Conservation (phyloP, 2,888 invertebrate species). For the Anthophora plumipes region DNA sequence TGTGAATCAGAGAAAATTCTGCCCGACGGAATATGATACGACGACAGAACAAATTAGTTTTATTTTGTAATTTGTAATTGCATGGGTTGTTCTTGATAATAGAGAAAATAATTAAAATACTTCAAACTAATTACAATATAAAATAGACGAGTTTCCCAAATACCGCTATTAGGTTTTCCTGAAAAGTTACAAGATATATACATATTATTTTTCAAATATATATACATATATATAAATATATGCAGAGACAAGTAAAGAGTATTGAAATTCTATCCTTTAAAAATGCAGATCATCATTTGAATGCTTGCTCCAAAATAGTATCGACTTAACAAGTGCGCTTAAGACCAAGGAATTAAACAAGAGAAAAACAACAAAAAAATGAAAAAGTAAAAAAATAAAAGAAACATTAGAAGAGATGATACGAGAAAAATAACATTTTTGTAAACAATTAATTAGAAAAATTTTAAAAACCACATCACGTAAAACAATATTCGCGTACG, state of each 20-base stretch:
- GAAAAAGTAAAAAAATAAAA: neutral
- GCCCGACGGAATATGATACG: neutral
- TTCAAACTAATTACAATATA: slow-evolving; percentile 18
- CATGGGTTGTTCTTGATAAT: slow-evolving; percentile 16
- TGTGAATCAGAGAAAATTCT: slow-evolving; percentile 16
- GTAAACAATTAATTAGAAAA: slow-evolving; percentile 37
- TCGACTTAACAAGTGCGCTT: slow-evolving; percentile 65
- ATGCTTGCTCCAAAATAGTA: slow-evolving; percentile 36
- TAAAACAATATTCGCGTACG: slow-evolving; percentile 14
- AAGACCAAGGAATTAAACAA: slow-evolving; percentile 48
- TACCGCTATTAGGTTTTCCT: slow-evolving; percentile 6
- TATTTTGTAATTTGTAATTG: slow-evolving; percentile 8
- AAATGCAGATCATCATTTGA: slow-evolving; percentile 31
- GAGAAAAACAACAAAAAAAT: neutral
- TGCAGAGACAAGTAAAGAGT: neutral
- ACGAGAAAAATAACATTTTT: slow-evolving; percentile 31
- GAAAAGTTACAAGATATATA: neutral
- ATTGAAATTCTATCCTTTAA: slow-evolving; percentile 1
- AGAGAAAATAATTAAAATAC: slow-evolving; percentile 10
- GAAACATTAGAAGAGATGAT: neutral
- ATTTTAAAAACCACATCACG: slow-evolving; percentile 5
- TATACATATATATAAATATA: too few species aligned
- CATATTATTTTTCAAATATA: neutral
- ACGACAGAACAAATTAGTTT: slow-evolving; percentile 2
- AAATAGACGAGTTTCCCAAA: slow-evolving; percentile 7